phyloP scores from a whole-genome alignment of 2,113 vertebrate species.

The Syngnathus typhle region DNA sequence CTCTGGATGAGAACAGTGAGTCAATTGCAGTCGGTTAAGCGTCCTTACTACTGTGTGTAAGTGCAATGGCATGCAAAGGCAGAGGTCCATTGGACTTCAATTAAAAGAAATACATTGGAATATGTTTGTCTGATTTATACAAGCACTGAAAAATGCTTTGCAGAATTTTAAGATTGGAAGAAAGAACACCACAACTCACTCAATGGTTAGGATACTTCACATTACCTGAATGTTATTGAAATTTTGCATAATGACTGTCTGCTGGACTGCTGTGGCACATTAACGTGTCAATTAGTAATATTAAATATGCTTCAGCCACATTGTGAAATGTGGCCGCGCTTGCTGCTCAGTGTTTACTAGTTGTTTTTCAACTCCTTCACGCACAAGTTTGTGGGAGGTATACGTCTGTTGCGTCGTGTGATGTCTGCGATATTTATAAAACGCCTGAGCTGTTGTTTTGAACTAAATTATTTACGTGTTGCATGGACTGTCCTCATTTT shows the following conservation, averaged over 20 bases:
- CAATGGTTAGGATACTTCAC: not conserved
- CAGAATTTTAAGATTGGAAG: not conserved
- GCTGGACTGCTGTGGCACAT: conserved; percentile 1
- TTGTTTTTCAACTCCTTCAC: conserved; percentile 53
- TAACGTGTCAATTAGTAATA: conserved; percentile 25
- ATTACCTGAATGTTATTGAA: conserved; percentile 22
- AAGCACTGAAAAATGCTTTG: not conserved
- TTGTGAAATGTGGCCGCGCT: conserved; percentile 41
- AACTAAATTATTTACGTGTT: conserved; percentile 72
- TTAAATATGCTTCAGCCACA: conserved; percentile 25
- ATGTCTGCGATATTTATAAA: conserved; percentile 69
- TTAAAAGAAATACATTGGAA: not conserved
- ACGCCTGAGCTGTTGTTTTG: conserved; percentile 50
- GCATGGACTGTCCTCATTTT: conserved; percentile 18
- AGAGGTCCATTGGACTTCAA: not conserved
- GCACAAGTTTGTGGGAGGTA: conserved; percentile 57
- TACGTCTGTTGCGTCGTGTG: conserved; percentile 47
- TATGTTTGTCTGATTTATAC: not conserved
- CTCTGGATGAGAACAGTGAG: conserved; percentile 4
- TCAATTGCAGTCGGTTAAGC: not conserved
- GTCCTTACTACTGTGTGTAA: not conserved
- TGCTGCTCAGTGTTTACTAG: conserved; percentile 67
- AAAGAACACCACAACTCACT: not conserved
- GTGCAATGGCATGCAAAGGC: not conserved
- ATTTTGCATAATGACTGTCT: conserved; percentile 8